Evolutionary conservation across 2,888 invertebrate genomes (phyloP), one percentile per base, ranked within the genome.

Genomic region (Drosophila peninsularis): DNA sequence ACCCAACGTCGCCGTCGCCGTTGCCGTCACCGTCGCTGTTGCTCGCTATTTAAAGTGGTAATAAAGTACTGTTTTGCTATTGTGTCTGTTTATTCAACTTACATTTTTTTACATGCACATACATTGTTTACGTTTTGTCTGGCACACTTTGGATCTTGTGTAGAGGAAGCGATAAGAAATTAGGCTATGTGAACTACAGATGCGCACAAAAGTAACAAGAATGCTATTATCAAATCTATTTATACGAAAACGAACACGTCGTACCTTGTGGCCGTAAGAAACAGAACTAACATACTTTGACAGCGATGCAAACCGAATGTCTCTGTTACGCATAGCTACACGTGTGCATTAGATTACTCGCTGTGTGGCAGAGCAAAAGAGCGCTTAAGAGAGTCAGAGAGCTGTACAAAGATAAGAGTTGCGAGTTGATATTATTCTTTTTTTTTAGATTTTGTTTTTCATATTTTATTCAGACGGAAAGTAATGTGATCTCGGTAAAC

Each of bases 51-150:
- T 70, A 63, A 64, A 84, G 89, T 80, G 81, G 84, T 72, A 84
- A 83, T 84, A 71, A 72, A 74, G n/a, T 41, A 11, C 17, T 41
- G 19, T 50, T 21, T 50, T 36, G 24, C 36, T 56, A 19, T 30
- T 54, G 17, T 34, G 24, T 21, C 21, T 62, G 37, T 52, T 73
- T 69, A 78, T 72, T 72, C 47, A 62, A 62, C 70, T 14, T 69
- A 62, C 52, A 56, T 50, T 71, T 72, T 50, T 55, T 56, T 7
- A 57, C n/a, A n/a, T 27, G 27, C n/a, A 45, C 42, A 50, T 64
- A 63, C 62, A 69, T 78, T 84, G 77, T 87, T 85, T 84, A 87
- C 82, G 81, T 75, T 67, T 80, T 71, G 84, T 72, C 75, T 76
- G 66, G 72, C 67, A 58, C 73, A 64, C 63, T 75, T 71, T 62